Base-by-base conservation (phyloP, 2,888 invertebrate species). In the Eupithecia insigniata region DNA sequence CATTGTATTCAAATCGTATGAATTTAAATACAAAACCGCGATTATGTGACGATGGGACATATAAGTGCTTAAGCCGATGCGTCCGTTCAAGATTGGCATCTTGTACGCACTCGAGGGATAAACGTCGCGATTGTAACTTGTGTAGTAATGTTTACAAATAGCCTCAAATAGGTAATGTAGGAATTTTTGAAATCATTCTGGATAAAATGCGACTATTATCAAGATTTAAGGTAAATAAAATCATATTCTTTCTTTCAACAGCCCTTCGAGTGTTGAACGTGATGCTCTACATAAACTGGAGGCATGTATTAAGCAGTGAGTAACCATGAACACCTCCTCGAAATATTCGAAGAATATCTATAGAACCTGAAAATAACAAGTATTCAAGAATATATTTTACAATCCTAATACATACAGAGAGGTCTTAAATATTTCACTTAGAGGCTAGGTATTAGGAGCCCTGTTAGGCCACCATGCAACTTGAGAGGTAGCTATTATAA, bases 1-100 rank as follows among this genome's bases (percentile, higher is more conserved):
- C 90, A 93, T 94, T 94, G 93, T 94, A 94, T 94, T 93, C 92
- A 94, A 94, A 94, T 93, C 82, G 84, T 85, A 81, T 80, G 85
- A 87, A 94, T 94, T 94, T 94, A 90, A 94, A 94, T 94, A 94
- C 92, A 93, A 93, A 90, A 89, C 88, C 89, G 89, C 92, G 93
- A 93, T 93, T 93, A 93, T 92, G 90, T 93, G 92, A 91, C 91
- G 90, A 91, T 87, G 88, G 85, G 80, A 80, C 84, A 82, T 83
- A 86, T 32, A 62, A 62, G 61, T 60, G 30, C 61, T 34, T 91
- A 91, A 92, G 92, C 87, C 83, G 87, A 82, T 85, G 87, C 89
- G 87, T 89, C 90, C 89, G 88, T 75, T 76, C 65, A 69, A 81
- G 92, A 93, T 92, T 91, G 88, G 87, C 90, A 92, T 92, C 90